Conservation (phyloP, 2,888 invertebrate species). For the Syritta pipiens region DNA sequence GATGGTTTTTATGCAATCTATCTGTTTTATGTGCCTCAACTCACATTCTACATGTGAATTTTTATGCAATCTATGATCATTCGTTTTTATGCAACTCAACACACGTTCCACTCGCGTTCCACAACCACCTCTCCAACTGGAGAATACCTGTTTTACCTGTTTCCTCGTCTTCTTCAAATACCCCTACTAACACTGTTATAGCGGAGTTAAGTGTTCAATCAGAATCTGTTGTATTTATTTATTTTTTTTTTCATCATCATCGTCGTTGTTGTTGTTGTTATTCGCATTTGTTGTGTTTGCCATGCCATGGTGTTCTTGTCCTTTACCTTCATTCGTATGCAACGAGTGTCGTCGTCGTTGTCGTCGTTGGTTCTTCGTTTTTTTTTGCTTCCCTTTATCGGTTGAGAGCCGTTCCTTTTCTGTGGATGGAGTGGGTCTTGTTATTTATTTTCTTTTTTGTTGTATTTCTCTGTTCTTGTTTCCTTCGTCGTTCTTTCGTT, state of each 20-base stretch:
- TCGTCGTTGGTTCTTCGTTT: conserved; percentile 16
- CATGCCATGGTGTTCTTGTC: conserved; percentile 48
- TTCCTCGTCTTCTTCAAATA: conserved; percentile 66
- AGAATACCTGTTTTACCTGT: conserved; percentile 80
- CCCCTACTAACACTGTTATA: conserved; percentile 79
- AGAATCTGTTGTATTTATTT: conserved; percentile 37
- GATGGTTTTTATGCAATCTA: too few species aligned
- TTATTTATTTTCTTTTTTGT: background rate
- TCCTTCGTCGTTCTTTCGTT: conserved; percentile 15
- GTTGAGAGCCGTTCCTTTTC: conserved; percentile 31
- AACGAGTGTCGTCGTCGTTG: conserved; percentile 39
- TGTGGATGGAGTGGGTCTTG: background rate
- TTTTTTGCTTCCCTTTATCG: conserved; percentile 39
- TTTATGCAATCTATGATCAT: too few species aligned
- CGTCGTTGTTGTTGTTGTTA: conserved; percentile 12
- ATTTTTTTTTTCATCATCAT: conserved; percentile 6
- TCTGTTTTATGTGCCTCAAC: too few species aligned
- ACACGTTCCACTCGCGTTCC: conserved; percentile 32
- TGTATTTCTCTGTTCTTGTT: background rate
- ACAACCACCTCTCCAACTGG: conserved; percentile 70
- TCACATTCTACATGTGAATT: too few species aligned
- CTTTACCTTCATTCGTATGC: conserved; percentile 66
- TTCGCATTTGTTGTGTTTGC: conserved; percentile 17
- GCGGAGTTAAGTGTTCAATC: conserved; percentile 73
- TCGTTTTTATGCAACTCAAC: conserved; percentile 26